A percentile compares a stretch with the other conserved stretches of the same genome.
phyloP scores from a whole-genome alignment of 2,797 vertebrate genomes.

The Labeo calbasu region DNA sequence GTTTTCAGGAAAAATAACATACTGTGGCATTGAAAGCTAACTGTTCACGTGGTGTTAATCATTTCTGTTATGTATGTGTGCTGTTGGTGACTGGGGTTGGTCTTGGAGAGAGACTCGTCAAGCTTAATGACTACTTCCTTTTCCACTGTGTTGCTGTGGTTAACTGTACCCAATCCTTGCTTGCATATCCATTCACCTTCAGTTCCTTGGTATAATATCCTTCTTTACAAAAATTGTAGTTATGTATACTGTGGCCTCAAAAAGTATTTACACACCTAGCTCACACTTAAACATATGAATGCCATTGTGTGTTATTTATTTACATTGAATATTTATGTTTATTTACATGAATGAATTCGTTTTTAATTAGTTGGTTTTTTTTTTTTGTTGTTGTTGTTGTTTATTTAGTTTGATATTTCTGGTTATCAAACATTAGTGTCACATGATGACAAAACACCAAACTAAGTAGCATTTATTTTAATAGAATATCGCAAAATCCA shows the following conservation, averaged over 20 bases:
- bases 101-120: constrained; percentile 43
- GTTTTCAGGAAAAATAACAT: constrained; percentile 26
- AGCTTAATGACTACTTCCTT: not conserved
- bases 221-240: not conserved
- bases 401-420: not conserved
- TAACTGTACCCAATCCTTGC: constrained; percentile 15
- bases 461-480: not conserved
- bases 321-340: too few relatives aligned
- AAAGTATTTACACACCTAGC: not conserved
- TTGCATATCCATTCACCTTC: constrained; percentile 15
- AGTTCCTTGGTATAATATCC: not conserved
- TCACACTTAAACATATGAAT: not conserved
- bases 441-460: not conserved
- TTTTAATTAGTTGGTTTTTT: too few relatives aligned
- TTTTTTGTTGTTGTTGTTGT: not conserved
- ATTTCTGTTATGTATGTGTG: constrained; percentile 49
- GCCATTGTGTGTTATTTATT: not conserved
- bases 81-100: constrained; percentile 48
- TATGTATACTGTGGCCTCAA: not conserved
- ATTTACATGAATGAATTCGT: too few relatives aligned
- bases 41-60: constrained; percentile 42
- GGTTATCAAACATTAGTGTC: not conserved
- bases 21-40: constrained; percentile 20
- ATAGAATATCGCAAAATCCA: not conserved
- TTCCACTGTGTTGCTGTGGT: not conserved